Conservation (phyloP, 2,888 invertebrate species). For the Leptopilina syphax region DNA sequence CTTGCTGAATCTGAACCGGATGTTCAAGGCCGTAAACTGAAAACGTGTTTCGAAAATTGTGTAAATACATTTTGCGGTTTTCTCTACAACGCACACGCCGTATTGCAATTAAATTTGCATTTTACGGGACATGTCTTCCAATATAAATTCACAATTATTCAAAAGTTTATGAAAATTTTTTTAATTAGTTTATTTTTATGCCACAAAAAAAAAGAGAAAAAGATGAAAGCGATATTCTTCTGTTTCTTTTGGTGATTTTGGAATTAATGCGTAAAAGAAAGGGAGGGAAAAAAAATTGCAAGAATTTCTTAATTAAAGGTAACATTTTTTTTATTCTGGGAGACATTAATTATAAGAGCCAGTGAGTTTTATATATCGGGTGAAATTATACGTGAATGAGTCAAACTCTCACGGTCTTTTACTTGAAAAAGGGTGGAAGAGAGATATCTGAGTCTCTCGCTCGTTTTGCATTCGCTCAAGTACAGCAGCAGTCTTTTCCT, state of each 20-base stretch:
- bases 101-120: conserved; percentile 54
- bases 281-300: neutral
- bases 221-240: too few relatives aligned
- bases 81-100: neutral
- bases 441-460: conserved; percentile 26
- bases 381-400: conserved; percentile 17
- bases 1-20: conserved; percentile 18
- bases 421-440: conserved; percentile 18
- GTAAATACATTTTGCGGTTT: conserved; percentile 20
- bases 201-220: neutral
- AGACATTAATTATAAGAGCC: conserved; percentile 6
- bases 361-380: conserved; percentile 17
- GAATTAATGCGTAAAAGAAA: neutral
- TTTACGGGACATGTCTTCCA: conserved; percentile 55
- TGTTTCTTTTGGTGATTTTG: too few relatives aligned
- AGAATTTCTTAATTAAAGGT: neutral
- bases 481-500: conserved; percentile 35
- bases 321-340: too few relatives aligned
- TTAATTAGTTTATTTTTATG: neutral
- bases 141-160: conserved; percentile 21
- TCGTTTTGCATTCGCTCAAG: conserved; percentile 30
- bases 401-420: conserved; percentile 34
- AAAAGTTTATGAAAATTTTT: neutral
- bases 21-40: conserved; percentile 25
- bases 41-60: conserved; percentile 30